Conservation (phyloP, 1,140 invertebrate genomes). For the Aphelenchoides fujianensis region DNA sequence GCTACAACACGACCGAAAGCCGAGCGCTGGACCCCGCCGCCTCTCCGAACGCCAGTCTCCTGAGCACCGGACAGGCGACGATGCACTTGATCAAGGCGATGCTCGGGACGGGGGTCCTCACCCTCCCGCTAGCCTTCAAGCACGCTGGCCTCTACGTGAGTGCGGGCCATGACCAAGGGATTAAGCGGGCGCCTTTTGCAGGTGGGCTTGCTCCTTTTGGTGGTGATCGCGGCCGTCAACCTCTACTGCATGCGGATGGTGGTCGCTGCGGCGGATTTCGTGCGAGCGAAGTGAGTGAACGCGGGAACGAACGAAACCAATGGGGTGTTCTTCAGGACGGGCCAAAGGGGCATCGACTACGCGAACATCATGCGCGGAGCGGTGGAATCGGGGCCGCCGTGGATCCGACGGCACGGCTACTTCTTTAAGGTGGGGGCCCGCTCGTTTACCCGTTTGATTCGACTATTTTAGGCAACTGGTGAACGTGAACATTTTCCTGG, state of each 20-base stretch:
- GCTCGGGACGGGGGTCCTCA: slow-evolving; percentile 60
- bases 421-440: slow-evolving; percentile 53
- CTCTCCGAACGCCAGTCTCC: slow-evolving; percentile 28
- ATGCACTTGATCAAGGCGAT: slow-evolving; percentile 58
- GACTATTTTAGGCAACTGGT: slow-evolving; percentile 54
- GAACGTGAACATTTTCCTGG: slow-evolving; percentile 72
- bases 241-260: slow-evolving; percentile 56
- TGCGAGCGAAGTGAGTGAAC: slow-evolving; percentile 33
- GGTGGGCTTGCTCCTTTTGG: slow-evolving; percentile 45
- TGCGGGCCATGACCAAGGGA: not conserved
- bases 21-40: slow-evolving; percentile 37
- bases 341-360: slow-evolving; percentile 57
- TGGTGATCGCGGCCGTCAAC: slow-evolving; percentile 54
- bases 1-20: not conserved
- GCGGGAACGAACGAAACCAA: not conserved
- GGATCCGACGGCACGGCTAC: slow-evolving; percentile 53
- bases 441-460: no score
- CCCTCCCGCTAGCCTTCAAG: slow-evolving; percentile 58
- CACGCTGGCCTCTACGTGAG: slow-evolving; percentile 57
- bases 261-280: slow-evolving; percentile 51
- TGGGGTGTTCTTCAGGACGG: slow-evolving; percentile 42
- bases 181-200: slow-evolving; percentile 37
- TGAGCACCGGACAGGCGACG: slow-evolving; percentile 50
- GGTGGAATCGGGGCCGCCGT: slow-evolving; percentile 53
- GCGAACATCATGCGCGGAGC: slow-evolving; percentile 57